A percentile compares a stretch with the other conserved stretches of the same genome.
These are phyloP conservation scores for Styela clava DNA, from an alignment of 23 tunicate genomes.

Conservation along the genomic window DNA sequence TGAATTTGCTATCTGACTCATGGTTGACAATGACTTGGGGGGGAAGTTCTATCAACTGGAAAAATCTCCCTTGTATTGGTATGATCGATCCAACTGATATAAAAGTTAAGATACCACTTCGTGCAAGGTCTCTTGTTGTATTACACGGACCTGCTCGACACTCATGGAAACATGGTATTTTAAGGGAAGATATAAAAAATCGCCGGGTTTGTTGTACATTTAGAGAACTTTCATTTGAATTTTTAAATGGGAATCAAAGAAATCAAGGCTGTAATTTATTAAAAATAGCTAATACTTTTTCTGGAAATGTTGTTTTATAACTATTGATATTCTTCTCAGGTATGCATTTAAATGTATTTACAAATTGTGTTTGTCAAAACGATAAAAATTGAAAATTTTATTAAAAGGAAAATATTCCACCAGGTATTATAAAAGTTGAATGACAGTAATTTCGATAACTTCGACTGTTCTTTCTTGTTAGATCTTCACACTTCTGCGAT, in stretches of 20 bases:
- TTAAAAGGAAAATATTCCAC: too few relatives aligned
- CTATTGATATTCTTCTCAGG: not conserved
- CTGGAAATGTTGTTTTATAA: constrained; percentile 68
- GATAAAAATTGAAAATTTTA: too few relatives aligned
- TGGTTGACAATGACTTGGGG: constrained; percentile 69
- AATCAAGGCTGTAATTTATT: constrained; percentile 40
- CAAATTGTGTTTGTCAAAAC: not conserved
- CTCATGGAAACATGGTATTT: constrained; percentile 85
- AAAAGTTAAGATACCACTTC: constrained; percentile 58
- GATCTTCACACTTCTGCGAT: not conserved
- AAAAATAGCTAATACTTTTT: constrained; percentile 49
- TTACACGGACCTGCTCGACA: constrained; percentile 70
- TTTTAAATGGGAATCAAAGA: constrained; percentile 34
- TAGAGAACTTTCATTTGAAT: constrained; percentile 71
- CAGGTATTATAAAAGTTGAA: too few relatives aligned
- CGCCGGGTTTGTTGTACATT: constrained; percentile 85
- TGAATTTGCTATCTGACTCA: constrained; percentile 74
- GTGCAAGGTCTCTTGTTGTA: constrained; percentile 52
- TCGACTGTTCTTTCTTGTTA: not conserved
- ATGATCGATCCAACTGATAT: constrained; percentile 17
- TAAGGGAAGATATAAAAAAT: constrained; percentile 58
- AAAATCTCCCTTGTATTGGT: not conserved
- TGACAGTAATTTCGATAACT: too few relatives aligned
- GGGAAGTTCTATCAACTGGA: too few relatives aligned
- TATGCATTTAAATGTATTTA: not conserved